Evolutionary conservation across 30 jellyfish, hydroid and myxozoan species (phyloP), one percentile per base, ranked within the genome.

Genomic region (Pelagia noctiluca): DNA sequence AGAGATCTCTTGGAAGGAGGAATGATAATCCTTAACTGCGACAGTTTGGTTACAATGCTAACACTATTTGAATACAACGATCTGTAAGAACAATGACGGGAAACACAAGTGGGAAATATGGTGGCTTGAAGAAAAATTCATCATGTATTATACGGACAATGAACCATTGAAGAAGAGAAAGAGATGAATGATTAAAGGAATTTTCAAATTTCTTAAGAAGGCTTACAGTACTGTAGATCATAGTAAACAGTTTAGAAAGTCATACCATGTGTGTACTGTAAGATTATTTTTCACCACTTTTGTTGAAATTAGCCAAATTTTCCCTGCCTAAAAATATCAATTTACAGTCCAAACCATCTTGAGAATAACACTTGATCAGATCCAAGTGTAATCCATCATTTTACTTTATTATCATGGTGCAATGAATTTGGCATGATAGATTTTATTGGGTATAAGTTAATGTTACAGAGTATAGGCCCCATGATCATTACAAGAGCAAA

Each of bases 61-160:
- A 82, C 36, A 69, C 76, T 4, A 42, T 82, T 23, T 42, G 90
- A 29, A 32, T 42, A 23, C 90, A 79, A 52, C 71, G 85, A 26
- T 79, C 83, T 22, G 63, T 79, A 31, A 35, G 28, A n/a, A 60
- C 73, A 48, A 21, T 25, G 26, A 63, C 50, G 16, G 90, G 90
- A 61, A 79, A 79, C 73, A 79, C 90, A 10, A 36, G 63, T 21
- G 90, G 90, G 23, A 74, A 74, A 74, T 74, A 49, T 8, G 54
- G 52, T 29, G 86, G 86, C 16, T 35, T 74, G 18, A 74, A 74
- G 30, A 52, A 74, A 75, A 52, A 28, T 26, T 37, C 75, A 22
- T 30, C 86, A 29, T 74, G 86, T 74, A 22, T 74, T 13, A 74
- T 37, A 48, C 31, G 16, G 86, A 74, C 30, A 35, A 74, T 74